phyloP scores from a whole-genome alignment of 2,888 invertebrate genomes.

The Agrochola macilenta region DNA sequence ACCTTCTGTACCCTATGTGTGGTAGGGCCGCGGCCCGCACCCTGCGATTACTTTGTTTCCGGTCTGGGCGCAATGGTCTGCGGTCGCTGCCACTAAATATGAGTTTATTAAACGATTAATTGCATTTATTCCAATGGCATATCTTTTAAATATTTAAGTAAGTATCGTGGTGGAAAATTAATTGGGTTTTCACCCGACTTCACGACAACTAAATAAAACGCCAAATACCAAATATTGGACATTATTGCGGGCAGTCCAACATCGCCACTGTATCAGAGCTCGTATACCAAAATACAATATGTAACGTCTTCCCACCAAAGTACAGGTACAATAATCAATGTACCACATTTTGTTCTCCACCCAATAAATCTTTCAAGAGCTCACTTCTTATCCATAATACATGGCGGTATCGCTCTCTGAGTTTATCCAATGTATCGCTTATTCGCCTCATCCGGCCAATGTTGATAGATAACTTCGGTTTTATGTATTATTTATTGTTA shows the following conservation, averaged over 20 bases:
- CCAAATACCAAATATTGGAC: constrained; percentile 12
- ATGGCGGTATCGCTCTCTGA: constrained; percentile 62
- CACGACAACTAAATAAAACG: background rate
- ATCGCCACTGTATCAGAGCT: background rate
- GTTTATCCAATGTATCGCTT: constrained; percentile 64
- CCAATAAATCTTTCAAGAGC: constrained; percentile 72
- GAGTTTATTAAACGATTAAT: background rate
- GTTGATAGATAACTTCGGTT: constrained; percentile 62
- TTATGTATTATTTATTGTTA: constrained; percentile 64
- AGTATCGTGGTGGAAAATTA: background rate
- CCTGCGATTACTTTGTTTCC: constrained; percentile 9
- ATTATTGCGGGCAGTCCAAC: constrained; percentile 16
- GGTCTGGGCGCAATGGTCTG: constrained; percentile 3
- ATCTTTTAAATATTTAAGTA: background rate
- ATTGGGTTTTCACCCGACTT: background rate
- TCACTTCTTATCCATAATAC: constrained; percentile 75
- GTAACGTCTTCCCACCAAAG: constrained; percentile 34
- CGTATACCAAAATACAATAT: constrained; percentile 2
- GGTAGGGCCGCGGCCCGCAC: background rate
- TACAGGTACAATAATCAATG: constrained; percentile 55
- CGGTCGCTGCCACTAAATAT: background rate
- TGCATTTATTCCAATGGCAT: background rate
- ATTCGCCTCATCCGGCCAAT: constrained; percentile 58
- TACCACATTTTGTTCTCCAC: constrained; percentile 43
- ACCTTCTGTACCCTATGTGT: background rate